A percentile compares a stretch with the other conserved stretches of the same genome.
Conservation (phyloP, 2,113 vertebrate genomes). For the Trichomycterus rosablanca region DNA sequence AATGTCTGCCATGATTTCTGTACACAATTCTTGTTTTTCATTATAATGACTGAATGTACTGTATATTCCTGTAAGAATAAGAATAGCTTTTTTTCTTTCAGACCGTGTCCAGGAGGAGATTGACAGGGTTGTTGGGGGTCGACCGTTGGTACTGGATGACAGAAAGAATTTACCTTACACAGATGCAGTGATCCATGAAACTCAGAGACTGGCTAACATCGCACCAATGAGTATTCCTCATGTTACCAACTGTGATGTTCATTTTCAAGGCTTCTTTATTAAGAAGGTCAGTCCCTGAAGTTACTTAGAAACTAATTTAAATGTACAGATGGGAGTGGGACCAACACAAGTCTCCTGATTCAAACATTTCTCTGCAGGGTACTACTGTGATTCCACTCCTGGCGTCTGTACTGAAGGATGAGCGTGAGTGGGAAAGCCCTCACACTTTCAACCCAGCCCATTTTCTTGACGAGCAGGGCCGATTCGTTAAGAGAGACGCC, state of each 20-base stretch:
- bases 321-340: no score
- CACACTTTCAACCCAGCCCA: slow-evolving; percentile 59
- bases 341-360: no score
- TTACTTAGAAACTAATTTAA: neutral
- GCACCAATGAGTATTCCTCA: slow-evolving; percentile 35
- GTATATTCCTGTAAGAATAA: neutral
- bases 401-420: slow-evolving; percentile 59
- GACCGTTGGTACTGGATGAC: slow-evolving; percentile 48
- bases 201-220: slow-evolving; percentile 42
- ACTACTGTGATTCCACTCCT: slow-evolving; percentile 60
- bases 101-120: slow-evolving; percentile 62
- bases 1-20: no score
- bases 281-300: slow-evolving; percentile 17
- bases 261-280: slow-evolving; percentile 26
- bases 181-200: slow-evolving; percentile 50
- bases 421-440: slow-evolving; percentile 62
- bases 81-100: slow-evolving; percentile 10
- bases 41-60: no score
- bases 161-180: slow-evolving; percentile 51
- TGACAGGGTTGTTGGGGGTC: slow-evolving; percentile 46
- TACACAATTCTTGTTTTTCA: no score
- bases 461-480: slow-evolving; percentile 59
- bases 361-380: slow-evolving; percentile 51
- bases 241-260: slow-evolving; percentile 26
- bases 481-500: slow-evolving; percentile 57